Percentiles rank a stretch among this genome's conserved stretches.
Evolutionary conservation across 2,888 invertebrate genomes (phyloP).

Genomic region (Kryphioiulus occultus): DNA sequence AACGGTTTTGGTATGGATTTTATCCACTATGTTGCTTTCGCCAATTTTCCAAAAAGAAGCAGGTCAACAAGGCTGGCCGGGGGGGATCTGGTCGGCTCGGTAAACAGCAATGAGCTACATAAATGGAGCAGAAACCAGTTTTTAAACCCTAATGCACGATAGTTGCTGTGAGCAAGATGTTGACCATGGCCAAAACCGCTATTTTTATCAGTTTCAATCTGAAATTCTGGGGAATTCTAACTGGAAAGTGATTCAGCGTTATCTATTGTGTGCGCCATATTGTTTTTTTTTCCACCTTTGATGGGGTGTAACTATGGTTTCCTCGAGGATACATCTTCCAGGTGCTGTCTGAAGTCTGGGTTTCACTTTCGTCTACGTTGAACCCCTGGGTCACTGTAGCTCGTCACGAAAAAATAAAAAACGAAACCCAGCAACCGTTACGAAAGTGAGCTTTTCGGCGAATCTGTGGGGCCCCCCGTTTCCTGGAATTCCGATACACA

Average conservation of each 20-base stretch:
- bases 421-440: neutral
- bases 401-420: neutral
- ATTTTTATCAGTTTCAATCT: conserved; percentile 5
- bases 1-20: too few relatives aligned
- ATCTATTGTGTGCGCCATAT: neutral
- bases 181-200: neutral
- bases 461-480: neutral
- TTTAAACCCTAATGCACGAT: neutral
- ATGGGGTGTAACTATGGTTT: neutral
- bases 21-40: neutral
- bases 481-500: neutral
- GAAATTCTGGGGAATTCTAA: neutral
- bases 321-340: neutral
- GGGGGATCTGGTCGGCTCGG: too few relatives aligned
- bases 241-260: neutral
- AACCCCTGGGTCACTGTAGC: neutral
- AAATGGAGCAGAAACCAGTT: neutral
- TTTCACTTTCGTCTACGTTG: neutral
- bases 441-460: conserved; percentile 3
- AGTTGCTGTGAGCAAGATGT: neutral
- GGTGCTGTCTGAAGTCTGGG: neutral
- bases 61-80: neutral
- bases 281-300: neutral
- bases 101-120: too few relatives aligned
- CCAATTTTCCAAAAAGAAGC: neutral